Conservation (phyloP, 2,113 vertebrate genomes). For the Mohoua ochrocephala region DNA sequence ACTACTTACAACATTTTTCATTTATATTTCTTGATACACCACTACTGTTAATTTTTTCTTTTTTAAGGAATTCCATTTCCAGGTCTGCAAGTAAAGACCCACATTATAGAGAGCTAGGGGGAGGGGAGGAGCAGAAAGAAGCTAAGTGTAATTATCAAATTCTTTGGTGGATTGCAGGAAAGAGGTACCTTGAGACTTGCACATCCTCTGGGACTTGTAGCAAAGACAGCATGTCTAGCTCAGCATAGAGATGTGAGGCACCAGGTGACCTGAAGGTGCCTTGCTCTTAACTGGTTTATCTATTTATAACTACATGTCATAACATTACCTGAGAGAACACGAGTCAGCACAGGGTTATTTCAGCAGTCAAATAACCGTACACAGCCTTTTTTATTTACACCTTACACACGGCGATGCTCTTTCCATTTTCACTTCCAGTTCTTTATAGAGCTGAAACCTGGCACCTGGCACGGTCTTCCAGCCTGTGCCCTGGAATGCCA, state of each 20-base stretch:
- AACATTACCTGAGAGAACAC: slow-evolving; percentile 22
- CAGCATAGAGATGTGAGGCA: slow-evolving; percentile 9
- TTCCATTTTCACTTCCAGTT: background rate
- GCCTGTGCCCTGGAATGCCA: background rate
- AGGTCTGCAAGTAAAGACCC: background rate
- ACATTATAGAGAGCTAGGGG: background rate
- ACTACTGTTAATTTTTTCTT: background rate
- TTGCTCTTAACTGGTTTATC: slow-evolving; percentile 17
- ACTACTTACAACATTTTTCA: slow-evolving; percentile 16
- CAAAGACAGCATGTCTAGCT: background rate
- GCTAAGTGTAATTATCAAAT: background rate
- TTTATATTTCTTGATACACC: background rate
- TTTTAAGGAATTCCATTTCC: background rate
- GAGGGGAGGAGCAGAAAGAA: background rate
- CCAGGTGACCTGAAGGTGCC: slow-evolving; percentile 4
- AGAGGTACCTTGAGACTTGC: background rate
- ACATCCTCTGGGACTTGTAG: background rate
- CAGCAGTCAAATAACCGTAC: background rate
- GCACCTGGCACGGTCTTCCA: background rate
- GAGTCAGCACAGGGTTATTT: background rate
- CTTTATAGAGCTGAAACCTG: background rate
- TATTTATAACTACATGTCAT: slow-evolving; percentile 33
- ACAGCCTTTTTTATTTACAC: background rate
- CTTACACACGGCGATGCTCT: accelerated
- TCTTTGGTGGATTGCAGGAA: background rate